Conservation (phyloP, 2,113 vertebrate genomes). For the Ranitomeya variabilis region DNA sequence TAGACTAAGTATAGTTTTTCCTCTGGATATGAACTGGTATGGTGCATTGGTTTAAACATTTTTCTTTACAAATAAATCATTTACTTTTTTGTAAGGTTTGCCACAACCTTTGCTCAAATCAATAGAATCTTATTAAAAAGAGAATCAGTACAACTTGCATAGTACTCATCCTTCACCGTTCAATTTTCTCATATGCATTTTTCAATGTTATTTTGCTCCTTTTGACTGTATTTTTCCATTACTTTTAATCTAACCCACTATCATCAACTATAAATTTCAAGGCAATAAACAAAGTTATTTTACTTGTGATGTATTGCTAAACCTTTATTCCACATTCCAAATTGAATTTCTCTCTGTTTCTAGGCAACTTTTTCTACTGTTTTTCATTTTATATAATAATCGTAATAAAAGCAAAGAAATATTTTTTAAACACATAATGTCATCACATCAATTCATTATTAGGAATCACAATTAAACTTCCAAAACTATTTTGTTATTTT, state of each 20-base stretch:
- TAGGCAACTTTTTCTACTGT: constrained; percentile 18
- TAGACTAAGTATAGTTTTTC: not conserved
- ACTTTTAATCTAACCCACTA: constrained; percentile 28
- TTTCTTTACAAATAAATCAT: constrained; percentile 15
- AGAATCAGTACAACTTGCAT: constrained; percentile 6
- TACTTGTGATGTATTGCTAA: constrained; percentile 28
- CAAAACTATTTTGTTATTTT: not conserved
- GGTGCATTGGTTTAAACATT: not conserved
- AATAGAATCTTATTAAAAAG: constrained; percentile 28
- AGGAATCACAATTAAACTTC: not conserved
- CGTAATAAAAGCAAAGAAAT: not conserved
- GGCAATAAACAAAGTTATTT: constrained; percentile 39
- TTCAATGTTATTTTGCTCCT: not conserved
- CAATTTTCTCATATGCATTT: constrained; percentile 38
- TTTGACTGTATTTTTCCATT: constrained; percentile 31
- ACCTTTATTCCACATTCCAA: constrained; percentile 34
- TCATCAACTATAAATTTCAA: constrained; percentile 44
- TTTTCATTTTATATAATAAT: not conserved
- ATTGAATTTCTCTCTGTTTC: constrained; percentile 36
- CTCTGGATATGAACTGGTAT: not conserved
- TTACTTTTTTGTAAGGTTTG: constrained; percentile 17
- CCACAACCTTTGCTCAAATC: constrained; percentile 24
- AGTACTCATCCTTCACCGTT: not conserved
- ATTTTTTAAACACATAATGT: not conserved
- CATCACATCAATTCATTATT: not conserved